Base-by-base conservation (phyloP, 2,113 vertebrate genomes). In the Larimichthys polyactis region DNA sequence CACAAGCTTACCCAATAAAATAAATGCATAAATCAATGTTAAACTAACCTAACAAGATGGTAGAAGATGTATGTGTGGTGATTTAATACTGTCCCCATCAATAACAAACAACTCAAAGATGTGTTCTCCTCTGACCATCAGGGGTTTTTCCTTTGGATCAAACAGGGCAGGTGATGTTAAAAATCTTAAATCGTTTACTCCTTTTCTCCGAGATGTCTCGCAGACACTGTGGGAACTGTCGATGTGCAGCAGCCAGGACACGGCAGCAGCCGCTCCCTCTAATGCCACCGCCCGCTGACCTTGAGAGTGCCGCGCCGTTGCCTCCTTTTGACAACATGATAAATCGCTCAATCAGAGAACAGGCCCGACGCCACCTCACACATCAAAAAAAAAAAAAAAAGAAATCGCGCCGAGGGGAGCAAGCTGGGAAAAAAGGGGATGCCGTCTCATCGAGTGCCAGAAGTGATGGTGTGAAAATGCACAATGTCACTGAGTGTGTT, bases 401-500 rank as follows among this genome's bases (percentile, higher is more conserved):
- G 36, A 40, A 40, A 40, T 40, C 71, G 90, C 85, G 10, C 85
- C 65, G 24, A 90, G 84, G 86, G 91, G 87, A 91, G 91, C 87
- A 71, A 71, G 90, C 79, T n/a, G 82, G 81, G 65, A 79, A 27
- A 40, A 40, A 40, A 86, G 87, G 84, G 84, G 90, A 85, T 82
- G 89, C 84, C 76, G 87, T 86, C 91, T 93, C 93, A 90, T 86
- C 88, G 87, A 93, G 91, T 92, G 91, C 90, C 92, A 92, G 90
- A 86, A 92, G 91, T 90, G 94, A 95, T 93, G 94, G 92, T 91
- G 93, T 93, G 93, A 94, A 94, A 94, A 93, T 91, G 93, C 91
- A 92, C 94, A 94, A 94, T 95, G 94, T 95, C 93, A 95, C 93
- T 84, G 91, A 94, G 90, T 94, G 94, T 76, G 92, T 94, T 94